Evolutionary conservation across 2,797 vertebrate species (phyloP).

Genomic region (Microctenopoma steveboyesi): DNA sequence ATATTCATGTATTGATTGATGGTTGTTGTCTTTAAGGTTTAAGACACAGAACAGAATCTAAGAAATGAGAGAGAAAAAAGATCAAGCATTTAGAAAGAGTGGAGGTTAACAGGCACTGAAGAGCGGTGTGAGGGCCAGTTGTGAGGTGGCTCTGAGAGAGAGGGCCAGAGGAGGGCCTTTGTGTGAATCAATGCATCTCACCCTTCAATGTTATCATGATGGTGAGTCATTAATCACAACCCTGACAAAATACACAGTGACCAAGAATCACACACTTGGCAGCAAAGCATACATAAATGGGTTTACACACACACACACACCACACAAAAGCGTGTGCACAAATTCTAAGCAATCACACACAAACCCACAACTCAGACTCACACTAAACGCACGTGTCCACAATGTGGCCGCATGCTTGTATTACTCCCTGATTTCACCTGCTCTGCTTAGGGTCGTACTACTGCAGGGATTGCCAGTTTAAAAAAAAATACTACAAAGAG

Average conservation of each 20-base stretch:
- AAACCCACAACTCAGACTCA: constrained; percentile 3
- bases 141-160: constrained; percentile 64
- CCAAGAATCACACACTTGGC: constrained; percentile 62
- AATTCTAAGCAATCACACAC: constrained; percentile 28
- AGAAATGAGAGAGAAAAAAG: constrained; percentile 11
- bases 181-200: constrained; percentile 78
- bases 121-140: constrained; percentile 59
- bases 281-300: constrained; percentile 37
- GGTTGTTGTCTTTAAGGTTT: constrained; percentile 16
- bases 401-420: neutral
- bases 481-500: constrained; percentile 19
- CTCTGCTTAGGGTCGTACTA: constrained; percentile 27
- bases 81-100: constrained; percentile 25
- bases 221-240: constrained; percentile 84
- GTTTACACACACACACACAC: constrained; percentile 8
- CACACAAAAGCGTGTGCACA: constrained; percentile 1
- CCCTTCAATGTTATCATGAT: constrained; percentile 81
- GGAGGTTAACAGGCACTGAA: constrained; percentile 65
- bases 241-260: constrained; percentile 78
- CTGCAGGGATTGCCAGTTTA: constrained; percentile 35
- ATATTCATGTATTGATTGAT: constrained; percentile 14
- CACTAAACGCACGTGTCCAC: constrained; percentile 2
- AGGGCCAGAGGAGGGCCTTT: constrained; percentile 74
- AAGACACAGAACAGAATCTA: neutral
- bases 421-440: constrained; percentile 54